Percentiles rank a stretch among this genome's conserved stretches.
phyloP scores from a whole-genome alignment of 1,140 invertebrate genomes.

The Drosophila watanabei region DNA sequence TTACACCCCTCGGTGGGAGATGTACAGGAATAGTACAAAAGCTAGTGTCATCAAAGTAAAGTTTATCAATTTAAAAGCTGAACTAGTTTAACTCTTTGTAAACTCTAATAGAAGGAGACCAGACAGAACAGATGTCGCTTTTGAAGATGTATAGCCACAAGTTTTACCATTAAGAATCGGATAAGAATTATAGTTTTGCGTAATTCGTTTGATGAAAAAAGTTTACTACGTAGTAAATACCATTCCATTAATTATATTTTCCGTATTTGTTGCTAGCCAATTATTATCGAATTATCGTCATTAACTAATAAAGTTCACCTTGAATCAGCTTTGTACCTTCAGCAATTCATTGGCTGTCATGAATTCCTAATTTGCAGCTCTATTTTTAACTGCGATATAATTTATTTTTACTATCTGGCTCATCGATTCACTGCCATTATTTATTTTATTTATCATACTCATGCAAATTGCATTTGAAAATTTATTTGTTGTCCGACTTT shows the following conservation, averaged over 20 bases:
- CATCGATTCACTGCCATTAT: constrained; percentile 21
- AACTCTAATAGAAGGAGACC: constrained; percentile 17
- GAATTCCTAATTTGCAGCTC: constrained; percentile 35
- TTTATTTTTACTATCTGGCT: constrained; percentile 35
- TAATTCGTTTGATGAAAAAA: not conserved
- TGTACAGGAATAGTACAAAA: constrained; percentile 10
- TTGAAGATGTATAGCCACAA: constrained; percentile 7
- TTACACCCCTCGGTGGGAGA: constrained; percentile 23
- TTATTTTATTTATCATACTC: constrained; percentile 19
- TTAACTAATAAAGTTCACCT: constrained; percentile 7
- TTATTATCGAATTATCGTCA: constrained; percentile 11
- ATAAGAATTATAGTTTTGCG: constrained; percentile 8
- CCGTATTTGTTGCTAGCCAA: not conserved
- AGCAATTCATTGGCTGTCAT: constrained; percentile 3
- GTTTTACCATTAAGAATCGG: constrained; percentile 10
- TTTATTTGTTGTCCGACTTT: constrained; percentile 11
- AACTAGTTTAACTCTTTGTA: constrained; percentile 24
- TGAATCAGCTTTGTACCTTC: not conserved
- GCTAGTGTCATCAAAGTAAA: constrained; percentile 32
- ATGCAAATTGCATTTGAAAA: constrained; percentile 32
- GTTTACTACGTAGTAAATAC: not conserved
- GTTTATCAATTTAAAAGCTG: constrained; percentile 37
- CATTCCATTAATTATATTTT: too few species aligned
- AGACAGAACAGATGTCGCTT: constrained; percentile 1
- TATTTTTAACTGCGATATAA: constrained; percentile 17